These are phyloP conservation scores for Chromoteleia sp. DNA, from an alignment of 2,888 invertebrate species.

Conservation along the genomic window DNA sequence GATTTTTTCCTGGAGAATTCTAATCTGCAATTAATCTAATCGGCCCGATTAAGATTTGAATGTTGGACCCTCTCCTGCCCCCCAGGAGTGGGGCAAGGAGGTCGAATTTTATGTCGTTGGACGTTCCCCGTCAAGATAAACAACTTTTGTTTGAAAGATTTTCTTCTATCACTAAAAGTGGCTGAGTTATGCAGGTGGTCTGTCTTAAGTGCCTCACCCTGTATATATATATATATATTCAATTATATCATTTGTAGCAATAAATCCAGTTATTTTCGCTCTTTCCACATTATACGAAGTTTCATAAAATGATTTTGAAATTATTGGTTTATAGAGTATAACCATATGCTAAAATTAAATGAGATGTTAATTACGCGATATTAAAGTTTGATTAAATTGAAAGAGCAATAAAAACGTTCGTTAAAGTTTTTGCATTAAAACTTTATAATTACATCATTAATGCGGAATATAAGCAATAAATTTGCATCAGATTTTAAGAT, in stretches of 20 bases:
- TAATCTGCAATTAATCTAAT: no score
- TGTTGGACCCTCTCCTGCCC: no score
- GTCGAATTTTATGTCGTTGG: no score
- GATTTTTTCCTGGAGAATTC: no score
- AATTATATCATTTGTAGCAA: slow-evolving; percentile 29
- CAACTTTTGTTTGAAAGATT: no score
- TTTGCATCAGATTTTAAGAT: slow-evolving; percentile 47
- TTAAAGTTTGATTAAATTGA: slow-evolving; percentile 63
- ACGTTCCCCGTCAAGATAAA: no score
- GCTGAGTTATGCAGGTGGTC: no score
- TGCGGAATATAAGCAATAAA: slow-evolving; percentile 47
- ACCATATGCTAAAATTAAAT: slow-evolving; percentile 48
- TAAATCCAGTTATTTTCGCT: slow-evolving; percentile 29
- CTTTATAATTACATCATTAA: slow-evolving; percentile 60
- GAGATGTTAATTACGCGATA: slow-evolving; percentile 61
- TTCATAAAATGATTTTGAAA: slow-evolving; percentile 48
- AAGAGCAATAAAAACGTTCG: slow-evolving; percentile 53
- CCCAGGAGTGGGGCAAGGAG: no score
- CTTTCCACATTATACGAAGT: slow-evolving; percentile 18
- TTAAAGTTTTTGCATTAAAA: slow-evolving; percentile 63
- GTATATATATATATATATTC: no score
- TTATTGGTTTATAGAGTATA: slow-evolving; percentile 49
- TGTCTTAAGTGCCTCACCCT: no score
- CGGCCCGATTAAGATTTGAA: no score
- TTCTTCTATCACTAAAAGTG: no score